These are phyloP conservation scores for Spodoptera littoralis DNA, from an alignment of 2,888 invertebrate genomes.

Conservation along the genomic window DNA sequence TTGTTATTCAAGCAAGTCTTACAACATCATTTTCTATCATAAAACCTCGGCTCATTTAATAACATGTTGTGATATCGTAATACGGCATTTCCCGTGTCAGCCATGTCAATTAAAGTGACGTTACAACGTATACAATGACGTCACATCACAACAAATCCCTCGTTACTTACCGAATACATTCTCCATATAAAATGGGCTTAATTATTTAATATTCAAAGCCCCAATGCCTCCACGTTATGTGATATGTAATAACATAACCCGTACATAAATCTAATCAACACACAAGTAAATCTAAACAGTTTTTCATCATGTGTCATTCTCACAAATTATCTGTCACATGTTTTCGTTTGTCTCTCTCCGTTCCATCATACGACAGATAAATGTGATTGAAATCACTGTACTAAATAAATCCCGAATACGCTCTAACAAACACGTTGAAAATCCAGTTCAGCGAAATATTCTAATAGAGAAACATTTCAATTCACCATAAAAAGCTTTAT, in stretches of 20 bases:
- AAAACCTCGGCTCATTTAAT: slow-evolving; percentile 39
- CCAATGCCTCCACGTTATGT: neutral
- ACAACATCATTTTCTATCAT: slow-evolving; percentile 44
- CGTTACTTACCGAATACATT: slow-evolving; percentile 38
- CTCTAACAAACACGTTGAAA: slow-evolving; percentile 54
- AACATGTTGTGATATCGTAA: slow-evolving; percentile 49
- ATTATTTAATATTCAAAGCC: slow-evolving; percentile 30
- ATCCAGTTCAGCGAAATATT: slow-evolving; percentile 56
- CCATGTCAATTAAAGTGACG: slow-evolving; percentile 66
- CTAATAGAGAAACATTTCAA: slow-evolving; percentile 68
- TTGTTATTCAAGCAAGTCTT: slow-evolving; percentile 22
- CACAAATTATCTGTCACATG: slow-evolving; percentile 26
- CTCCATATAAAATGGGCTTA: slow-evolving; percentile 22
- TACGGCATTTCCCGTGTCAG: slow-evolving; percentile 53
- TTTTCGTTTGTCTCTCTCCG: slow-evolving; percentile 5
- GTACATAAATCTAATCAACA: slow-evolving; percentile 8
- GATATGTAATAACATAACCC: slow-evolving; percentile 18
- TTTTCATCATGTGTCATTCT: slow-evolving; percentile 15
- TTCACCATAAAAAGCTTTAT: slow-evolving; percentile 68
- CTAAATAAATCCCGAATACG: slow-evolving; percentile 43
- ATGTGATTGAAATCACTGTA: slow-evolving; percentile 37
- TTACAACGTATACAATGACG: slow-evolving; percentile 53
- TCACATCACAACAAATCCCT: slow-evolving; percentile 51
- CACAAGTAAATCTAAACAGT: slow-evolving; percentile 1
- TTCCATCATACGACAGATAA: slow-evolving; percentile 7